Percentiles rank a stretch among this genome's conserved stretches.
These are phyloP conservation scores for Parazoanthus swiftii DNA, from an alignment of 92 coral and sea anemone genomes.

Conservation along the genomic window DNA sequence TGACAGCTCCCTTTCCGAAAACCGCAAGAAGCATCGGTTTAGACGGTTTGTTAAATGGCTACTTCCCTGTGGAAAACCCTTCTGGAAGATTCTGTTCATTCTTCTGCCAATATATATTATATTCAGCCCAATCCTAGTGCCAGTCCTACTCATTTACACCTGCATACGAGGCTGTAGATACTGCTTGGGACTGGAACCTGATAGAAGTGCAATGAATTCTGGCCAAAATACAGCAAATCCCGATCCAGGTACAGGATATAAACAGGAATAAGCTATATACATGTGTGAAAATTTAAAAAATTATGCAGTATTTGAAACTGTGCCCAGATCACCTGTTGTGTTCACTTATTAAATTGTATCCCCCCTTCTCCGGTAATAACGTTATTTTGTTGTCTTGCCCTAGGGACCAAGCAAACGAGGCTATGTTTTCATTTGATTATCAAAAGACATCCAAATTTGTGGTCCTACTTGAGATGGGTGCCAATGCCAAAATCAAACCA, in stretches of 20 bases:
- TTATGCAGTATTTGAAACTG: too few species aligned
- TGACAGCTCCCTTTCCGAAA: not conserved
- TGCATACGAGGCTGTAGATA: slow-evolving; percentile 10
- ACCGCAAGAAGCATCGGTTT: not conserved
- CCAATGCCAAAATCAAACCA: too few species aligned
- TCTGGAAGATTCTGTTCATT: slow-evolving; percentile 18
- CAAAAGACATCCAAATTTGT: too few species aligned
- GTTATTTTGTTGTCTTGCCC: too few species aligned
- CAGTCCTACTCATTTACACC: slow-evolving; percentile 26
- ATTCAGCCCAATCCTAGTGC: slow-evolving; percentile 24
- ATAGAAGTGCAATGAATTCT: not conserved
- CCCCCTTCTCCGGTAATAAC: too few species aligned
- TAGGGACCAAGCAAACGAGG: too few species aligned
- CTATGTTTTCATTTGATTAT: too few species aligned
- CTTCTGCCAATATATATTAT: slow-evolving; percentile 8
- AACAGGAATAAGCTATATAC: not conserved
- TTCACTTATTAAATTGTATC: too few species aligned
- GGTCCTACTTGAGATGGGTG: too few species aligned
- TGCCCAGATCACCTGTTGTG: too few species aligned
- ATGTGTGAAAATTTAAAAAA: too few species aligned
- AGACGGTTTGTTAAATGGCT: slow-evolving; percentile 8
- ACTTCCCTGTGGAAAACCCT: slow-evolving; percentile 27
- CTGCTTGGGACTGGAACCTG: slow-evolving; percentile 15
- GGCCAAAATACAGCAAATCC: not conserved
- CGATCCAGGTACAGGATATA: slow-evolving; percentile 3